Evolutionary conservation across 2,797 vertebrate genomes (phyloP).

Genomic region (Lutjanus campechanus): DNA sequence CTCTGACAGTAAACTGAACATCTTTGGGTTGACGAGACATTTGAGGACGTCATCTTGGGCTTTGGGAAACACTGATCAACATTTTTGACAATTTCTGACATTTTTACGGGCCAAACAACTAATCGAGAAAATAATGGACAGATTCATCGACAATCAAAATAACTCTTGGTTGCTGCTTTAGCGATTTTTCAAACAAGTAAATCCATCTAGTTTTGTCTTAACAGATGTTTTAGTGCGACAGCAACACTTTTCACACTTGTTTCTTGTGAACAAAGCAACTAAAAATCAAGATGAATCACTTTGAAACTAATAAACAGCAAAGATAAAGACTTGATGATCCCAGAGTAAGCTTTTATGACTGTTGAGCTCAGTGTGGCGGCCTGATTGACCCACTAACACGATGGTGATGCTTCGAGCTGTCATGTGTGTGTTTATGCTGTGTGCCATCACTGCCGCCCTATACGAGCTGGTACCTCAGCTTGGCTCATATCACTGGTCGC

Average conservation of each 20-base stretch:
- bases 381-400: slow-evolving; percentile 58
- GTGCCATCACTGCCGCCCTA: slow-evolving; percentile 20
- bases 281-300: neutral
- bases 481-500: slow-evolving; percentile 82
- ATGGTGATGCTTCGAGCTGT: neutral
- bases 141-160: too few species aligned
- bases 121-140: too few species aligned
- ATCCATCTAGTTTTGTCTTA: too few species aligned
- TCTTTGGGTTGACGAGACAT: too few species aligned
- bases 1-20: too few species aligned
- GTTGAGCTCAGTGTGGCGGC: neutral
- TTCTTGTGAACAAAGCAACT: neutral
- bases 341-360: neutral
- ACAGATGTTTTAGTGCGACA: neutral
- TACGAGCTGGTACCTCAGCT: slow-evolving; percentile 48
- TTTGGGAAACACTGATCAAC: too few species aligned
- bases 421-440: slow-evolving; percentile 19
- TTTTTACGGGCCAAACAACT: too few species aligned
- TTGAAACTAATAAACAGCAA: neutral
- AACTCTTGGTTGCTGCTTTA: too few species aligned
- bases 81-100: too few species aligned
- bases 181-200: too few species aligned
- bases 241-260: neutral
- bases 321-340: neutral
- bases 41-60: too few species aligned